Conservation (phyloP, 2,888 invertebrate species). For the Thera britannica region DNA sequence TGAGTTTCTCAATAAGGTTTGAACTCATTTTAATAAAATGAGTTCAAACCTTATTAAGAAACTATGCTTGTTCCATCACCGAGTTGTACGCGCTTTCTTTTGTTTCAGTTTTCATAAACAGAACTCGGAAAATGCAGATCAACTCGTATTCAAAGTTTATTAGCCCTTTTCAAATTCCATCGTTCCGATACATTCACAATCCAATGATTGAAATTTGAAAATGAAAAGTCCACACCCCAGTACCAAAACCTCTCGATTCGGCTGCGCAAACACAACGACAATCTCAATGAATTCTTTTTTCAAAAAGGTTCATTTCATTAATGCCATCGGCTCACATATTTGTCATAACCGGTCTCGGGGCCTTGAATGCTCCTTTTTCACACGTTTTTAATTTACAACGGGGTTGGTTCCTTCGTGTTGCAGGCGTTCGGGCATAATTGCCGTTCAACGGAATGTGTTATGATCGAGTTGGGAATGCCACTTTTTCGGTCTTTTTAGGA, state of each 20-base stretch:
- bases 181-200: constrained; percentile 6
- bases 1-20: no score
- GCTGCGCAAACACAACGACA: constrained; percentile 54
- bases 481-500: constrained; percentile 26
- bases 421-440: constrained; percentile 56
- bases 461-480: constrained; percentile 34
- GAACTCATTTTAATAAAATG: no score
- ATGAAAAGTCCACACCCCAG: constrained; percentile 31
- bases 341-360: constrained; percentile 78
- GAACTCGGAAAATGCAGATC: no score
- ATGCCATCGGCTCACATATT: constrained; percentile 82
- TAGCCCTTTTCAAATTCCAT: background rate
- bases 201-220: constrained; percentile 22
- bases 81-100: no score
- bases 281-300: constrained; percentile 59
- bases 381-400: constrained; percentile 79
- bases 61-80: no score
- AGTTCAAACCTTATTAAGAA: no score
- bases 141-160: background rate
- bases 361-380: constrained; percentile 73
- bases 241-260: constrained; percentile 50
- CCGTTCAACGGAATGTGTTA: constrained; percentile 61
- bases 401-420: constrained; percentile 71
- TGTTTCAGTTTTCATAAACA: no score
- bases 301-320: constrained; percentile 81